Evolutionary conservation across 2,888 invertebrate species (phyloP), one percentile per base, ranked within the genome.

Genomic region (Tridacna gigas): DNA sequence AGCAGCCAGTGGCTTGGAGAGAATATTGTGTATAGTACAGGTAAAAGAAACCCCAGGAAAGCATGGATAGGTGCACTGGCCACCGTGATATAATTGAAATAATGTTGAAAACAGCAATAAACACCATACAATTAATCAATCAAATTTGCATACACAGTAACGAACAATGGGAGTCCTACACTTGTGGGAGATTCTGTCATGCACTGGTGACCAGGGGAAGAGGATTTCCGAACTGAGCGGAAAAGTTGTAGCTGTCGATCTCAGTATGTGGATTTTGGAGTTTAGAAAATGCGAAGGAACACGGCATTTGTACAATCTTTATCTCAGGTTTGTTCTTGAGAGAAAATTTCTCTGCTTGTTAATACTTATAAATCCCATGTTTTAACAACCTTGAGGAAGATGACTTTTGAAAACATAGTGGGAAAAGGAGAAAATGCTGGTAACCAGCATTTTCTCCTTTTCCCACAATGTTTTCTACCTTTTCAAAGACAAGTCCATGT

Each of bases 181-280:
- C 86, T 95, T 98, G 79, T 98, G 98, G 98, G 95, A 96, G n/a
- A 96, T 98, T 78, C 94, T 98, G 88, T 96, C 96, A 9, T 97
- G 97, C 0, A 75, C 97, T 0, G 84, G 96, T 89, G 96, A 97
- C 89, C 97, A 97, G 90, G 96, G 97, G 85, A 97, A 97, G 92
- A 96, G 97, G 0, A 95, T 98, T 65, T 96, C 96, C 91, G 97
- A 97, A 95, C 96, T 98, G 7, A 96, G 96, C 85, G 97, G 97
- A 0, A 97, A 97, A 95, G 96, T 96, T 0, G 95, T 98, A 37
- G 98, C 98, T 4, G 96, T 98, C 61, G 98, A 98, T 95, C 95
- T 98, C 86, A 97, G 98, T 88, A 97, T 97, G 82, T 98, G 98
- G 98, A 96, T 98, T 37, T 82, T 87, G 18, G 84, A 89, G 69